A percentile compares a stretch with the other conserved stretches of the same genome.
phyloP scores from a whole-genome alignment of 2,113 vertebrate genomes.

The Camelus dromedarius region DNA sequence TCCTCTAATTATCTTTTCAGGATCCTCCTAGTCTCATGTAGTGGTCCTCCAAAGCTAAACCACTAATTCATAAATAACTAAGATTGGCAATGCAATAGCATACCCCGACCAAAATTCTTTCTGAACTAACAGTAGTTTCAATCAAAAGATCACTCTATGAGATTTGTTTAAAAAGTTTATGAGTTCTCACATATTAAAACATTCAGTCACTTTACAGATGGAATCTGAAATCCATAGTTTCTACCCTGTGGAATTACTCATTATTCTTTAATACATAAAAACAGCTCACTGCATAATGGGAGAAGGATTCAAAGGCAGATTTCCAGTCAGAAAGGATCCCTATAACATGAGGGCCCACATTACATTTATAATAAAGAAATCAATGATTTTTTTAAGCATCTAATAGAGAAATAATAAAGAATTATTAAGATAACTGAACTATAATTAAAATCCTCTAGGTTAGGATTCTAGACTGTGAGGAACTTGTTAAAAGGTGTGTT shows the following conservation, averaged over 20 bases:
- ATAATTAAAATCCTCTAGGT: not conserved
- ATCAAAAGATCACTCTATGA: not conserved
- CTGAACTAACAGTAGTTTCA: not conserved
- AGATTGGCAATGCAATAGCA: not conserved
- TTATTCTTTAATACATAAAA: constrained; percentile 26
- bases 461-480: not conserved
- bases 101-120: not conserved
- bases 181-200: not conserved
- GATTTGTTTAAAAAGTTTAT: not conserved
- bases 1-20: not conserved
- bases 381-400: not conserved
- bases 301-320: not conserved
- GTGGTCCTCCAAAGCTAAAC: not conserved
- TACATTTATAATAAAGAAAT: not conserved
- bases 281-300: not conserved
- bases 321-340: not conserved
- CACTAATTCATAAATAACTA: not conserved
- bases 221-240: not conserved
- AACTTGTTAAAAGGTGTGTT: not conserved
- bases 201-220: not conserved
- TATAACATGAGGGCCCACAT: not conserved
- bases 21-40: not conserved
- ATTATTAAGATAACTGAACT: not conserved
- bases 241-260: not conserved
- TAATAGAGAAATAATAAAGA: constrained; percentile 14